Base-by-base conservation (phyloP, 2,797 vertebrate species). In the Scarus forsteni region DNA sequence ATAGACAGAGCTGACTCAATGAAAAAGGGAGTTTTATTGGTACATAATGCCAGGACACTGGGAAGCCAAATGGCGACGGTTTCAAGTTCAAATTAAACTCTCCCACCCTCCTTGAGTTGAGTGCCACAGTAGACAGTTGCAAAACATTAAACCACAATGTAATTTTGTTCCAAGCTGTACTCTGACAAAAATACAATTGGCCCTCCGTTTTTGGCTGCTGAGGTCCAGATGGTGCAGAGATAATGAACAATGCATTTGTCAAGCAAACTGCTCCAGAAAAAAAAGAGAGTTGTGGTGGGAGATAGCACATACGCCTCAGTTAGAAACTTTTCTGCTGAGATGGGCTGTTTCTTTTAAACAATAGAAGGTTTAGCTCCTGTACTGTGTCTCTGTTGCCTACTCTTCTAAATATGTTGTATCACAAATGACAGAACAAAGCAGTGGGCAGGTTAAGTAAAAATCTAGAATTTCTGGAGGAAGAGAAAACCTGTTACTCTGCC, bases 181-280 rank as follows among this genome's bases (percentile, higher is more conserved):
- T 69, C 52, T 42, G 50, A 53, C 69, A 67, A 57, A 80, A 65
- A 3, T 57, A 39, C 61, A 76, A 54, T 80, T 48, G 60, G 9
- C 39, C 45, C 16, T 15, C 10, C 13, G 18, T 48, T 66, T 70
- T 73, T 68, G 46, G 70, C 75, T 70, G 73, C 38, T 38, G n/a
- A 59, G 36, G 61, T 73, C 48, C 85, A 87, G 78, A 87, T 84
- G 82, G 79, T 67, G 60, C 44, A 8, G 43, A 63, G 64, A 85
- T 85, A 82, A 87, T 74, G 71, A 83, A 72, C 73, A 70, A 56
- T 34, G 16, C 14, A 76, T 70, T 73, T 64, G 56, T 80, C 63
- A 80, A 62, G 70, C 60, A 46, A 46, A 61, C 43, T 19, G 18
- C 67, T 52, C 13, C 49, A 48, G 55, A 14, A 74, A 66, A 27